A percentile compares a stretch with the other conserved stretches of the same genome.
phyloP scores from a whole-genome alignment of 1,140 invertebrate species.

The Zaprionus gabonicus region DNA sequence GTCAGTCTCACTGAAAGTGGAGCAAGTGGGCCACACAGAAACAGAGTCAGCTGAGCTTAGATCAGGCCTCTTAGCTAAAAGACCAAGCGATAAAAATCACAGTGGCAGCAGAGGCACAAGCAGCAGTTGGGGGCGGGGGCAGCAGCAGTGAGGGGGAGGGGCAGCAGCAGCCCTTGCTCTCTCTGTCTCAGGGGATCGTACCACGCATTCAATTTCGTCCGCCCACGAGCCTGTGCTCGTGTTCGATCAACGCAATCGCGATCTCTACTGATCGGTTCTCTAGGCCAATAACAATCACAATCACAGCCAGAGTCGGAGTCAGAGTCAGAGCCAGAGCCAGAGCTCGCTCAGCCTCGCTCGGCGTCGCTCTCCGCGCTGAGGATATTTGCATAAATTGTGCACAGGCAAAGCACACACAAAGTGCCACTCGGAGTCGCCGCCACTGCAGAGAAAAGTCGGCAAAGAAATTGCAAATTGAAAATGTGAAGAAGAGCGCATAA shows the following conservation, averaged over 20 bases:
- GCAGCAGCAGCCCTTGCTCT: background rate
- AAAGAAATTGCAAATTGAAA: conserved; percentile 74
- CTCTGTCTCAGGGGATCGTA: background rate
- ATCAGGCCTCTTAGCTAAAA: conserved; percentile 70
- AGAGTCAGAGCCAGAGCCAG: conserved; percentile 1
- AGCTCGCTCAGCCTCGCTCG: background rate
- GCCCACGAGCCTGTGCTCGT: conserved; percentile 57
- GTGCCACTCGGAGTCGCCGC: conserved; percentile 22
- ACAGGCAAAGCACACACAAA: conserved; percentile 32
- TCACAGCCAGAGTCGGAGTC: conserved; percentile 32
- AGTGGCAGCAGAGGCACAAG: conserved; percentile 21
- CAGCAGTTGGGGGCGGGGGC: background rate
- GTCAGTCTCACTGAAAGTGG: conserved; percentile 36
- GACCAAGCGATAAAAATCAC: conserved; percentile 70
- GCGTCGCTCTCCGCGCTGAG: conserved; percentile 2
- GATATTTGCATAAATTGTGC: conserved; percentile 74
- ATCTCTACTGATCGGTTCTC: conserved; percentile 57
- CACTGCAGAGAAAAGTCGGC: background rate
- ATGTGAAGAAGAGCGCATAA: conserved; percentile 82
- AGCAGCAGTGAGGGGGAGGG: conserved; percentile 1
- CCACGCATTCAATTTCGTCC: conserved; percentile 73
- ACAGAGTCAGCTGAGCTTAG: conserved; percentile 3
- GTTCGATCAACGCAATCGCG: conserved; percentile 35
- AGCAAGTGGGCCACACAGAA: conserved; percentile 57
- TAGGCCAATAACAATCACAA: conserved; percentile 78